Evolutionary conservation across 2,888 invertebrate genomes (phyloP).

Genomic region (Desoria tigrina): DNA sequence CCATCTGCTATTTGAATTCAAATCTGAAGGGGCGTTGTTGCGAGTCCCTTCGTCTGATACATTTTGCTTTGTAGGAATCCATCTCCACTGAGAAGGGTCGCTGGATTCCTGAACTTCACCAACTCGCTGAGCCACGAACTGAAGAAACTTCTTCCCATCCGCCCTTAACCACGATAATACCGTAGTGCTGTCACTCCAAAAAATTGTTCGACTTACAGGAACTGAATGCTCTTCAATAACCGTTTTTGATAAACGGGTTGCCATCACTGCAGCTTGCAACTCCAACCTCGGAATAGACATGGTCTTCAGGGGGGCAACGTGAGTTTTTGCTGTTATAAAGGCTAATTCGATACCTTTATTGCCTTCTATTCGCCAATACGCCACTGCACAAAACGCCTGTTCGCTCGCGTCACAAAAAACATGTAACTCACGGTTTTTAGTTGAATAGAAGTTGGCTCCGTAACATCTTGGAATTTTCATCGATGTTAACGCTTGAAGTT

Average conservation of each 20-base stretch:
- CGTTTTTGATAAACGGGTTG: conserved; percentile 18
- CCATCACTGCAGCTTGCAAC: conserved; percentile 47
- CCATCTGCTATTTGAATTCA: conserved; percentile 35
- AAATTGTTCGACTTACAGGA: conserved; percentile 1
- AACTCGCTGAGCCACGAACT: conserved; percentile 43
- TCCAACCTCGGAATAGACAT: conserved; percentile 46
- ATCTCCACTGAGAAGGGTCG: conserved; percentile 35
- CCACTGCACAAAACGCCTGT: conserved; percentile 31
- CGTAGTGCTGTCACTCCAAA: conserved; percentile 41
- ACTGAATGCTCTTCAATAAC: not conserved
- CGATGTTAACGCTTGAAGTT: conserved; percentile 12
- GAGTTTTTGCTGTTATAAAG: conserved; percentile 38
- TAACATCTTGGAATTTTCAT: conserved; percentile 29
- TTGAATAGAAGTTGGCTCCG: not conserved
- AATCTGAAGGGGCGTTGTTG: conserved; percentile 12
- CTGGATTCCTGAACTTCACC: conserved; percentile 40
- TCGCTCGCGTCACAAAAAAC: conserved; percentile 43
- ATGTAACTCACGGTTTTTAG: conserved; percentile 31
- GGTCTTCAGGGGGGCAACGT: conserved; percentile 42
- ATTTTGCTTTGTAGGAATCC: conserved; percentile 46
- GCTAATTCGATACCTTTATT: conserved; percentile 4
- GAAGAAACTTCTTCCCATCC: conserved; percentile 25
- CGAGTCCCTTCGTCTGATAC: conserved; percentile 49
- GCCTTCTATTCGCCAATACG: conserved; percentile 31
- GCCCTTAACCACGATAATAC: conserved; percentile 45